A percentile compares a stretch with the other conserved stretches of the same genome.
Evolutionary conservation across 2,888 invertebrate species (phyloP).

Genomic region (Hipparchia sbordonii): DNA sequence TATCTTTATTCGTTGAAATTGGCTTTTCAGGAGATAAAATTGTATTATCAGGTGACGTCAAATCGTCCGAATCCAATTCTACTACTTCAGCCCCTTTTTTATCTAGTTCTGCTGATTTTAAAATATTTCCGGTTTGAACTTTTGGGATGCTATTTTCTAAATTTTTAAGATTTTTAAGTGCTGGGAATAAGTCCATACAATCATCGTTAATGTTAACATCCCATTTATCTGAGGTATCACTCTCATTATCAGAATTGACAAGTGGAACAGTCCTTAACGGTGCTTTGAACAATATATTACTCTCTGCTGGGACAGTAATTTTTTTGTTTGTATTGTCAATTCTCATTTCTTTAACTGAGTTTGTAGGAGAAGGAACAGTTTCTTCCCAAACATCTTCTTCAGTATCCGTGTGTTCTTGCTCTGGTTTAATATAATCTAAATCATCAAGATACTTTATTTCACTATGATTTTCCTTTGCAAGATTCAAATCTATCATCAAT

Average conservation of each 20-base stretch:
- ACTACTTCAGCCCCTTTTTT: constrained; percentile 12
- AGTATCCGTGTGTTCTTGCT: constrained; percentile 20
- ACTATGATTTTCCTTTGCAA: constrained; percentile 60
- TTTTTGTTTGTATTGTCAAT: constrained; percentile 8
- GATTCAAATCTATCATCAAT: constrained; percentile 74
- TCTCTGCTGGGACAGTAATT: neutral
- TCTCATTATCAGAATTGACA: constrained; percentile 52
- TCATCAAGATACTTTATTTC: constrained; percentile 56
- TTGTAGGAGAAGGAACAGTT: constrained; percentile 4
- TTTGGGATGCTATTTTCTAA: neutral
- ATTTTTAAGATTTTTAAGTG: neutral
- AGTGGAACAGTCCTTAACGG: constrained; percentile 60
- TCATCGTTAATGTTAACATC: constrained; percentile 51
- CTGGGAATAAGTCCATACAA: constrained; percentile 36
- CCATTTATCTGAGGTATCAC: constrained; percentile 53
- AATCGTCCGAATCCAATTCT: constrained; percentile 55
- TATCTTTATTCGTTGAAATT: neutral
- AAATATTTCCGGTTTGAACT: no score
- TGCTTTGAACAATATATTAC: constrained; percentile 42
- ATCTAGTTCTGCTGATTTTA: neutral
- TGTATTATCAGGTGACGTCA: constrained; percentile 44
- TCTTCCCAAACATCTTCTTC: constrained; percentile 44
- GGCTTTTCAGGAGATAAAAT: constrained; percentile 28
- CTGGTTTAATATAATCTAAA: constrained; percentile 25
- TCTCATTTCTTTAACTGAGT: constrained; percentile 3